Evolutionary conservation across 1,140 invertebrate species (phyloP).

Genomic region (Pseudachorutes palmiensis): DNA sequence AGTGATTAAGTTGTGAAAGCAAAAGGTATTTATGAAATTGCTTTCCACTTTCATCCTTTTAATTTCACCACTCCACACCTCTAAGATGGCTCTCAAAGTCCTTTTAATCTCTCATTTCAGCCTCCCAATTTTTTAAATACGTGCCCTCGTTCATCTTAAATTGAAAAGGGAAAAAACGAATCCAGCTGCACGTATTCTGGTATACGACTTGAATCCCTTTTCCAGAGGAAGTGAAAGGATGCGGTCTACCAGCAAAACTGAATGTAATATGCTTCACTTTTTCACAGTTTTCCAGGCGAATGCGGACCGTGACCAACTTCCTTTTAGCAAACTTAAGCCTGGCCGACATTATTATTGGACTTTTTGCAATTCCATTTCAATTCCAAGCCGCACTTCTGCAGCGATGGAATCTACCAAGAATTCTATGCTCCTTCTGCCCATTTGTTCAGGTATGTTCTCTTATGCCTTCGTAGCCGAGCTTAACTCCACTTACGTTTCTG

Average conservation of each 20-base stretch:
- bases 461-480: too few relatives aligned
- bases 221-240: not conserved
- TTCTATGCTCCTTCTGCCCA: slow-evolving; percentile 74
- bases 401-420: slow-evolving; percentile 68
- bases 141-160: too few relatives aligned
- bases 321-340: slow-evolving; percentile 67
- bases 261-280: not conserved
- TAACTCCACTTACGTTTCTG: too few relatives aligned
- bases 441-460: slow-evolving; percentile 55
- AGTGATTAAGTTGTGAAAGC: too few relatives aligned
- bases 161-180: not conserved
- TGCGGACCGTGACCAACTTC: slow-evolving; percentile 37
- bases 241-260: not conserved
- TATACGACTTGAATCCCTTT: not conserved
- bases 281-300: slow-evolving; percentile 31
- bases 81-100: too few relatives aligned
- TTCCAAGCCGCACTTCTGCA: slow-evolving; percentile 74
- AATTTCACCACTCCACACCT: too few relatives aligned
- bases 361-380: slow-evolving; percentile 72
- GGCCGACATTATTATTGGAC: slow-evolving; percentile 67
- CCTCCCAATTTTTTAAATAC: too few relatives aligned
- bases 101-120: too few relatives aligned
- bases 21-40: too few relatives aligned
- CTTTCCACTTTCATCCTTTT: too few relatives aligned
- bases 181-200: too few relatives aligned